phyloP scores from a whole-genome alignment of 2,797 vertebrate species.

The Myripristis jacobus region DNA sequence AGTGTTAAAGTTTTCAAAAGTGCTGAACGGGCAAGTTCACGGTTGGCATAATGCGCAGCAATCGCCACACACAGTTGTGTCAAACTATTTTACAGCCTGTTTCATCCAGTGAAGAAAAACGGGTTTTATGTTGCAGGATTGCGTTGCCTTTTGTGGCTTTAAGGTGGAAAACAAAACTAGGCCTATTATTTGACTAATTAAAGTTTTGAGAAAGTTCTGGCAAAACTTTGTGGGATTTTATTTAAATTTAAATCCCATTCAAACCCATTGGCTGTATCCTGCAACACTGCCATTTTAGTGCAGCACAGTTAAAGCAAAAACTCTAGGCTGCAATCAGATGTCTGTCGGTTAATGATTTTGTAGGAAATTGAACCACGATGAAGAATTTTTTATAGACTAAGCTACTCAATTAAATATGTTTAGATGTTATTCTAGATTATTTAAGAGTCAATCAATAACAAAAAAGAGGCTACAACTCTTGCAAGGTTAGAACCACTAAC shows the following conservation, averaged over 20 bases:
- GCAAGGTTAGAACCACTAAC: neutral
- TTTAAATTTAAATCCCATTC: too few species aligned
- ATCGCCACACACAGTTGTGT: neutral
- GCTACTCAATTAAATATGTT: neutral
- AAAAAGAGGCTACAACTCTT: neutral
- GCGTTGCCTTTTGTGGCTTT: constrained; percentile 10
- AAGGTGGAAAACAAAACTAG: constrained; percentile 23
- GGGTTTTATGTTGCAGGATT: constrained; percentile 8
- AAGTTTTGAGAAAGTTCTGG: neutral
- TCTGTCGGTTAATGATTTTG: too few species aligned
- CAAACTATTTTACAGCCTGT: constrained; percentile 8
- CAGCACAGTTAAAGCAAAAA: neutral
- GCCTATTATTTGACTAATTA: constrained; percentile 13
- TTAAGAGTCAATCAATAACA: neutral
- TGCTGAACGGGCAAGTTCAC: constrained; percentile 21
- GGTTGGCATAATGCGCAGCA: constrained; percentile 1
- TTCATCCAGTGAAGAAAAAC: neutral
- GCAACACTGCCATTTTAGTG: constrained; percentile 4
- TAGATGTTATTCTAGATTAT: neutral
- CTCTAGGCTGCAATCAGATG: too few species aligned
- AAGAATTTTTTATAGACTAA: neutral
- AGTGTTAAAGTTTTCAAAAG: constrained; percentile 26
- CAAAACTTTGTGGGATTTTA: constrained; percentile 1
- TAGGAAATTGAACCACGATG: neutral
- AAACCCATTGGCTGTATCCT: too few species aligned